Evolutionary conservation across 1,140 invertebrate genomes (phyloP).

Genomic region (Macrostomum lignano): DNA sequence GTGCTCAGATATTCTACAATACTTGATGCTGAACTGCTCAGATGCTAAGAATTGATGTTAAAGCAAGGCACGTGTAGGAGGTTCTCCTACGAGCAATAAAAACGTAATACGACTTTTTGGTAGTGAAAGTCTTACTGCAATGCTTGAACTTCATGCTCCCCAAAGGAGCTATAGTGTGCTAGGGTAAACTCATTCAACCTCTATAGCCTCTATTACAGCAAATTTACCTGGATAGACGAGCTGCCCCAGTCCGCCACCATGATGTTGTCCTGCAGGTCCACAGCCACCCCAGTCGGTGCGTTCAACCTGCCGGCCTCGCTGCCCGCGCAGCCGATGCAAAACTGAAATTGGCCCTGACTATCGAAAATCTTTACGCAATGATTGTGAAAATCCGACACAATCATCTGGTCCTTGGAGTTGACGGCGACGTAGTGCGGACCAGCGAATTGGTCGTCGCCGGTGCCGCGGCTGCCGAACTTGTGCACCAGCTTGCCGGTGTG

Average conservation of each 20-base stretch:
- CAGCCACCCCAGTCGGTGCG: slow-evolving; percentile 6
- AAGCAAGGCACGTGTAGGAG: not conserved
- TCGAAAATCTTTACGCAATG: slow-evolving; percentile 9
- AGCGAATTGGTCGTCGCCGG: slow-evolving; percentile 8
- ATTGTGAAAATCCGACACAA: slow-evolving; percentile 7
- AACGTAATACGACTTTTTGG: no score
- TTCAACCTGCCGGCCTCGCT: slow-evolving; percentile 6
- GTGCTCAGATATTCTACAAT: no score
- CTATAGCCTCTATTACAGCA: no score
- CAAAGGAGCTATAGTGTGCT: no score
- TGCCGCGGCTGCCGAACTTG: slow-evolving; percentile 23
- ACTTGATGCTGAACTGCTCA: no score
- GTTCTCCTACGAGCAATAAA: not conserved
- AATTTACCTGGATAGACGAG: slow-evolving; percentile 7
- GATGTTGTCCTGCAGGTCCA: slow-evolving; percentile 5
- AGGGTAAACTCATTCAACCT: no score
- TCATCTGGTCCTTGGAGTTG: slow-evolving; percentile 9
- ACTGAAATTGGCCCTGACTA: slow-evolving; percentile 2
- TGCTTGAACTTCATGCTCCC: no score
- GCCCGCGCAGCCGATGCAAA: slow-evolving; percentile 4
- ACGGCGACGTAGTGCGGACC: slow-evolving; percentile 7
- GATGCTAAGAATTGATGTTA: no score
- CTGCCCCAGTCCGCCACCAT: slow-evolving; percentile 8
- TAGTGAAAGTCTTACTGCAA: no score
- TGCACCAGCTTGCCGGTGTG: slow-evolving; percentile 28